Base-by-base conservation (phyloP, 2,888 invertebrate species). In the Eulithis testata region DNA sequence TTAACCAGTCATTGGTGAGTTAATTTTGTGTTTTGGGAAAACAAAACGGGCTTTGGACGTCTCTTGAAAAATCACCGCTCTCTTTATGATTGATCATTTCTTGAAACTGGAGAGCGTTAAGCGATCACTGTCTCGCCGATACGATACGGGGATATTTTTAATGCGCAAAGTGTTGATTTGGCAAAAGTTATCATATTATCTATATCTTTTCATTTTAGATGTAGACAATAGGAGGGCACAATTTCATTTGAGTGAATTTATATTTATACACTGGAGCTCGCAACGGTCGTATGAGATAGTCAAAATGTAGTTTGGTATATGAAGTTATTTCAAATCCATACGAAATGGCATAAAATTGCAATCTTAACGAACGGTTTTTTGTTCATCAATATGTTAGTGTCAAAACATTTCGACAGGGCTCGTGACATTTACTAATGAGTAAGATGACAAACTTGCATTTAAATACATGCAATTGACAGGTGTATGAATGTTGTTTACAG, bases 61-160 rank as follows among this genome's bases (percentile, higher is more conserved):
- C 81, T 78, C 82, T 80, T 91, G 92, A 92, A 91, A 91, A 91
- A 92, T 92, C 88, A 88, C 89, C 87, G 84, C 83, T 77, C 86
- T 78, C 83, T 80, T 85, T 91, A 90, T 92, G 92, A 92, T 91
- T 90, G 91, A 92, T 92, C 86, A 89, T 91, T 91, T 90, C 90
- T 86, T 75, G 88, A 90, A 91, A 92, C 78, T 80, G 79, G 76
- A 76, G 78, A 78, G 74, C 76, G 76, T 73, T 65, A 71, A 70
- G 66, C 73, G 73, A 67, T 67, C 68, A 65, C 68, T 64, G 73
- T 72, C 73, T 58, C 71, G 75, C 66, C 68, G 73, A 78, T 76
- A 70, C 68, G 73, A 78, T 76, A 70, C 71, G 73, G 73, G 70
- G 73, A 74, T 82, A 82, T 85, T 85, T 85, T 80, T 81, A 83